Evolutionary conservation across 1,140 invertebrate species (phyloP).

Genomic region (Temnothorax curvispinosus): DNA sequence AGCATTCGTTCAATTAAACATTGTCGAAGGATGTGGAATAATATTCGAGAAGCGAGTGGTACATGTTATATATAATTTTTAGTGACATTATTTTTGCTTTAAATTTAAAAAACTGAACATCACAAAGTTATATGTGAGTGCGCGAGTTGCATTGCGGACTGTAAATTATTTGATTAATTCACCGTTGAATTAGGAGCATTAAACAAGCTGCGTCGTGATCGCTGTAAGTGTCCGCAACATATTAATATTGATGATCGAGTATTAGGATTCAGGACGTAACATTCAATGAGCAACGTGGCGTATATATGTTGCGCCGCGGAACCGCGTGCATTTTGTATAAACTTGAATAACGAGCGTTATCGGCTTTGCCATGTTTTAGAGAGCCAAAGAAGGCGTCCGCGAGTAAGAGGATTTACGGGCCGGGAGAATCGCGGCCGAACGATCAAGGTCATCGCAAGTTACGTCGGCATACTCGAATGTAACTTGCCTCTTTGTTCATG

Average conservation of each 20-base stretch:
- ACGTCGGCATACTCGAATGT: background rate
- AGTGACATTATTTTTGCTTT: background rate
- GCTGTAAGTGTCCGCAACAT: conserved; percentile 13
- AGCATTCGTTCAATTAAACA: background rate
- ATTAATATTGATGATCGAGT: conserved; percentile 41
- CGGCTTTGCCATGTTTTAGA: conserved; percentile 35
- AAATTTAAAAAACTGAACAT: background rate
- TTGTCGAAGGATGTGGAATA: background rate
- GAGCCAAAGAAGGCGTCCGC: conserved; percentile 15
- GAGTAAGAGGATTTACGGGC: conserved; percentile 34
- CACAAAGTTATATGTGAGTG: background rate
- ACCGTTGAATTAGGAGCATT: background rate
- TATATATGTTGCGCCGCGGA: conserved; percentile 1
- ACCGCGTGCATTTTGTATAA: conserved; percentile 46
- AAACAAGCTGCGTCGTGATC: conserved; percentile 20
- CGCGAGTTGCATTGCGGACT: background rate
- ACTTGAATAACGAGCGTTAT: conserved; percentile 48
- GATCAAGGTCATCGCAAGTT: conserved; percentile 33
- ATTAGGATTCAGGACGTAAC: conserved; percentile 24
- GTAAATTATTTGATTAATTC: conserved; percentile 15
- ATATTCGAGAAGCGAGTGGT: background rate
- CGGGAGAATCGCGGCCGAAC: background rate
- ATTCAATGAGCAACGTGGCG: conserved; percentile 10
- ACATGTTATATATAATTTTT: background rate
- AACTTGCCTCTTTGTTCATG: background rate